Evolutionary conservation across 2,113 vertebrate species (phyloP).

Genomic region (Neolamprologus sp.): DNA sequence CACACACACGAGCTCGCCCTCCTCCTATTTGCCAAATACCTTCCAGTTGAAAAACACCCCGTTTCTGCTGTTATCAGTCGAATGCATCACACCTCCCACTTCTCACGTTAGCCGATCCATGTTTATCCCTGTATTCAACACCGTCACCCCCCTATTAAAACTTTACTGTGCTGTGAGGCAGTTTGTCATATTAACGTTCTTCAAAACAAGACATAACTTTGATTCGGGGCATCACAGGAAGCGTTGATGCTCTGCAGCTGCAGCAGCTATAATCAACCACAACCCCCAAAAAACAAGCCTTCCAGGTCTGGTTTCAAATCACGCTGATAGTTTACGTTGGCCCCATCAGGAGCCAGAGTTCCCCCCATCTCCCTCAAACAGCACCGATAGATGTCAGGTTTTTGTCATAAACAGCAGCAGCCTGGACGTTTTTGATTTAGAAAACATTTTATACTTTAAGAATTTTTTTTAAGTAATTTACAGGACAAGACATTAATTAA

Average conservation of each 20-base stretch:
- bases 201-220: constrained; percentile 6
- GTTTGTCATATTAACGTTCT: constrained; percentile 5
- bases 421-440: background rate
- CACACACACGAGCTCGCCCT: background rate
- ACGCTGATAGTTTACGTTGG: constrained; percentile 11
- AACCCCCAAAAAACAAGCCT: background rate
- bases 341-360: constrained; percentile 1
- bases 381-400: background rate
- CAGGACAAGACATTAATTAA: background rate
- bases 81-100: constrained; percentile 18
- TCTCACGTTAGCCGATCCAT: constrained; percentile 7
- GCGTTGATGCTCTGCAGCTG: constrained; percentile 43
- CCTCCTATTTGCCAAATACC: constrained; percentile 19
- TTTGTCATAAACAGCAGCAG: background rate
- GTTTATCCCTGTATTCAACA: background rate
- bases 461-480: background rate
- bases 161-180: background rate
- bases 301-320: background rate
- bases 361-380: background rate
- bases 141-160: background rate
- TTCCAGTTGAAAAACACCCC: constrained; percentile 7
- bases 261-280: constrained; percentile 4
- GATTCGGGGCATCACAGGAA: constrained; percentile 16
- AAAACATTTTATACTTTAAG: background rate
- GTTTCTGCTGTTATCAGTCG: constrained; percentile 7